A percentile compares a stretch with the other conserved stretches of the same genome.
Evolutionary conservation across 2,113 vertebrate genomes (phyloP).

Genomic region (Grantiella picta): DNA sequence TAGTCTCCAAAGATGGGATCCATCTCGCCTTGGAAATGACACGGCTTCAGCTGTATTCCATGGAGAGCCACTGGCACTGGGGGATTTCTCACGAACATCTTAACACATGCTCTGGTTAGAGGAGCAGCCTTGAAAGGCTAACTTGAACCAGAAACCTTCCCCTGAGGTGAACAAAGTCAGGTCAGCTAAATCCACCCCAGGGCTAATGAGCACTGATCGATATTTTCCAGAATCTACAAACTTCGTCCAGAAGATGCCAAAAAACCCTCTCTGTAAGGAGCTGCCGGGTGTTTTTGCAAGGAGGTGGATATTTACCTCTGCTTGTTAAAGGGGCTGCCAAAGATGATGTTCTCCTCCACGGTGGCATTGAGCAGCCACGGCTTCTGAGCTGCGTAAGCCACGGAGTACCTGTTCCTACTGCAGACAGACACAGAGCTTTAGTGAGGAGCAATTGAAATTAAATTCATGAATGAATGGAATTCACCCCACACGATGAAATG

Average conservation of each 20-base stretch:
- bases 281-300: background rate
- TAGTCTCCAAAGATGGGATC: background rate
- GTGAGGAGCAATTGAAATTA: background rate
- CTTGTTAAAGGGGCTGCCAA: slow-evolving; percentile 92
- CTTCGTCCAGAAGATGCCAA: background rate
- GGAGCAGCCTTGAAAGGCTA: background rate
- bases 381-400: slow-evolving; percentile 96
- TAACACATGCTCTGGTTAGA: background rate
- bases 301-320: slow-evolving; percentile 79
- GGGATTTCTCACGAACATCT: background rate
- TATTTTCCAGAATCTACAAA: background rate
- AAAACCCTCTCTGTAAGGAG: background rate
- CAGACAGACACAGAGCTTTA: background rate
- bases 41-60: background rate
- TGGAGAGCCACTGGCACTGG: background rate
- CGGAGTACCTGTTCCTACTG: slow-evolving; percentile 90
- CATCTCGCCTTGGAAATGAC: background rate
- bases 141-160: background rate
- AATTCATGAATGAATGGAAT: no score
- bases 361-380: slow-evolving; percentile 97
- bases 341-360: slow-evolving; percentile 96
- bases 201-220: background rate
- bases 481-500: background rate
- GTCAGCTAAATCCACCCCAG: background rate
- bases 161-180: background rate